Base-by-base conservation (phyloP, 2,797 vertebrate genomes). In the Eleutherodactylus coqui region DNA sequence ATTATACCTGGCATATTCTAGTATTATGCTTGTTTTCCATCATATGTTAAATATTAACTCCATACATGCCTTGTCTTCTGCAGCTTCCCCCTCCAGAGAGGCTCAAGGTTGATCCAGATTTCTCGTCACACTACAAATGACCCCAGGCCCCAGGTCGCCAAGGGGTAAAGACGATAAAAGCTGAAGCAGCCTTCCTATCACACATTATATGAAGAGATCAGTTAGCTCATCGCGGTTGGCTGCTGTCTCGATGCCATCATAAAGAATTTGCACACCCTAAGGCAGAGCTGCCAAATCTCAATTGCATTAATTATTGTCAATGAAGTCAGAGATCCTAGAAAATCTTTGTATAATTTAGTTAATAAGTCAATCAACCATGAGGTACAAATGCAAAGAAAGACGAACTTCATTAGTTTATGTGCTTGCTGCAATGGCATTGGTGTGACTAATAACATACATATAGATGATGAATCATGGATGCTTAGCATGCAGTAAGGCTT, bases 271-370 rank as follows among this genome's bases (percentile, higher is more conserved):
- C 70, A 87, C 82, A 81, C 69, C 86, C 86, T 81, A 84, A 84
- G 86, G 86, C 86, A 84, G 75, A 64, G 76, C 86, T 87, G 86
- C 86, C 86, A 87, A 87, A 80, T 87, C 58, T 84, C 78, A 75
- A 84, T 58, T 87, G 82, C 76, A 87, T 87, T 87, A 84, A 87
- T 87, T 87, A 87, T 81, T 13, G 41, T 84, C 77, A 84, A 70
- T 84, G 86, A 87, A 87, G 86, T 79, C 86, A 87, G 82, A 85
- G 86, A 87, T 87, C 82, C 70, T 76, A 81, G 86, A 90, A 90
- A 90, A 91, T 89, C 86, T 89, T 91, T 91, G 88, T 91, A 90
- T 92, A 91, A 92, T 90, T 91, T 90, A 92, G 88, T 90, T 90
- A 91, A 88, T 75, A 85, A 90, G 83, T 89, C 88, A 89, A 85